phyloP scores from a whole-genome alignment of 2,113 vertebrate species.

The Cisticola juncidis region DNA sequence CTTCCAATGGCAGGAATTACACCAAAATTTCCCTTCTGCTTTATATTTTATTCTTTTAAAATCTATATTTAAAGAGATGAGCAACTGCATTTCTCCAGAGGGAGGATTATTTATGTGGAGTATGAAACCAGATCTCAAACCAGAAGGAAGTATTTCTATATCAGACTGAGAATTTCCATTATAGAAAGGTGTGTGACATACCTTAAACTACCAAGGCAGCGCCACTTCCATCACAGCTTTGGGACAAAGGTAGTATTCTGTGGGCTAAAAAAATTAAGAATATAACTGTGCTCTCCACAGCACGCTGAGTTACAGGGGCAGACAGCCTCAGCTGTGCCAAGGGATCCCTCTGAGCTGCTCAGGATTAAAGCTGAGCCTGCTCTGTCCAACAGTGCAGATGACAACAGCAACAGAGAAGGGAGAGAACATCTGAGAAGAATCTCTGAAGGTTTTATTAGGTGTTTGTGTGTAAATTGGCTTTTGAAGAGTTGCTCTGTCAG shows the following conservation, averaged over 20 bases:
- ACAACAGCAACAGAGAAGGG: neutral
- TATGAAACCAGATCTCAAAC: neutral
- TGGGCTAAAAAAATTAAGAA: neutral
- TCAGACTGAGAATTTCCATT: neutral
- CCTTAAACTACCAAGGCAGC: neutral
- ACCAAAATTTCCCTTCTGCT: neutral
- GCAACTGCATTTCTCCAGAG: neutral
- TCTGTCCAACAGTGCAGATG: fast-evolving
- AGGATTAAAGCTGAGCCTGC: neutral
- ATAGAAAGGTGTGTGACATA: neutral
- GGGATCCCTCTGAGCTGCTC: neutral
- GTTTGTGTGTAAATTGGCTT: neutral
- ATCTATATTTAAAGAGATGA: neutral
- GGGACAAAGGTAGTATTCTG: neutral
- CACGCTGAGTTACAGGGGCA: neutral
- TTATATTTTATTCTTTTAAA: neutral
- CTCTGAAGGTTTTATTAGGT: fast-evolving
- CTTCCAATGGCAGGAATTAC: neutral
- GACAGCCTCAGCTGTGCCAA: neutral
- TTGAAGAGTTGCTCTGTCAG: neutral
- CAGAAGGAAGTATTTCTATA: neutral
- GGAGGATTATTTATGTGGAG: neutral
- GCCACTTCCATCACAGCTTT: neutral
- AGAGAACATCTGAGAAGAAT: neutral
- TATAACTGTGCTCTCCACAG: neutral